A percentile compares a stretch with the other conserved stretches of the same genome.
Conservation (phyloP, 2,888 invertebrate genomes). For the Acrocyrtus sp. region DNA sequence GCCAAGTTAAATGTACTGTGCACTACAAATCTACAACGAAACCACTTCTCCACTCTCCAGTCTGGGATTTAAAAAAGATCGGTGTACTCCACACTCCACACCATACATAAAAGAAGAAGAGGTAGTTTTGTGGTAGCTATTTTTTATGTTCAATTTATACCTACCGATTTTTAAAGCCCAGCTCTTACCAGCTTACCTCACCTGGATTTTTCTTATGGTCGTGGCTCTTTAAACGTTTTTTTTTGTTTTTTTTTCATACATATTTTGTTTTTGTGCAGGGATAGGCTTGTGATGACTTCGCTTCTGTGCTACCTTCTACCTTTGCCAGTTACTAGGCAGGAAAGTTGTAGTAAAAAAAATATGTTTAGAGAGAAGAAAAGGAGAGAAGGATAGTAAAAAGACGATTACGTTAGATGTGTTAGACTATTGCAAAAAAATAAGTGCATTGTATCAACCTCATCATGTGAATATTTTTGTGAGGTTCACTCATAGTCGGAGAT, state of each 20-base stretch:
- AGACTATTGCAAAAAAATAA: conserved; percentile 15
- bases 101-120: neutral
- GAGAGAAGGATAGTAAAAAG: no score
- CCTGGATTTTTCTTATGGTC: neutral
- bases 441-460: neutral
- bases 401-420: neutral
- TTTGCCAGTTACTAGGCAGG: neutral
- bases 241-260: neutral
- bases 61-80: no score
- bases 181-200: neutral
- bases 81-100: no score
- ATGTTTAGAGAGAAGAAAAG: neutral
- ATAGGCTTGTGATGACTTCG: no score
- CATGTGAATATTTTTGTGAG: conserved; percentile 11
- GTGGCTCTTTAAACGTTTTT: neutral
- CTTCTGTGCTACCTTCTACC: no score
- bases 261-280: neutral
- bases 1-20: no score
- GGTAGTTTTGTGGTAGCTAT: neutral
- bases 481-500: neutral
- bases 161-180: no score
- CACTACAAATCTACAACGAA: no score
- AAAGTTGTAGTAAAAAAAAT: neutral
- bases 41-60: no score
- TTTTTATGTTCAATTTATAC: neutral